phyloP scores from a whole-genome alignment of 2,113 vertebrate species.

The Pan paniscus region DNA sequence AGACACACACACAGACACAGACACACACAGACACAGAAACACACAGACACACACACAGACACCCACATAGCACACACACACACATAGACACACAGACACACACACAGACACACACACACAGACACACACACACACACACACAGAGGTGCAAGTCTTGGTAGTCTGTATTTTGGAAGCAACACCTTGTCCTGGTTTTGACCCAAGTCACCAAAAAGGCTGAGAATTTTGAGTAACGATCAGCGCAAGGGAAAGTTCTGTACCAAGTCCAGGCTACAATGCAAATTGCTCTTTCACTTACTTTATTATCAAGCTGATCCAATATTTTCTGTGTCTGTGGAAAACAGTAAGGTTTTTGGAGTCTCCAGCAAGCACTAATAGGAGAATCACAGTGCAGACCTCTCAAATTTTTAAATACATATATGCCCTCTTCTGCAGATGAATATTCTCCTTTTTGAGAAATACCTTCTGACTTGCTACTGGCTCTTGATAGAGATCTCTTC shows the following conservation, averaged over 20 bases:
- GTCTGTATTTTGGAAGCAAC: neutral
- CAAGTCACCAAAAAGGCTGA: neutral
- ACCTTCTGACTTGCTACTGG: too few species aligned
- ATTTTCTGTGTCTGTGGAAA: neutral
- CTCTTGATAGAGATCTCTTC: too few species aligned
- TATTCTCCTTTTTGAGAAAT: too few species aligned
- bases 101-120: too few species aligned
- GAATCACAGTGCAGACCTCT: neutral
- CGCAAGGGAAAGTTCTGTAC: neutral
- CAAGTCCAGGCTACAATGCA: neutral
- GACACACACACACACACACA: too few species aligned
- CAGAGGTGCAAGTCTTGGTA: neutral
- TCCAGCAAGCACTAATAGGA: neutral
- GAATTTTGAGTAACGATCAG: neutral
- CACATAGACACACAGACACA: neutral
- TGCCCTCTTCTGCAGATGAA: neutral
- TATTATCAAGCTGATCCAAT: too few species aligned
- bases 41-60: too few species aligned
- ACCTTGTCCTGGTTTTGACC: neutral
- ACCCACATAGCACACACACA: too few species aligned
- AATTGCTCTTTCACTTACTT: neutral
- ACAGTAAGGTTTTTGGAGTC: neutral
- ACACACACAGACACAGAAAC: too few species aligned
- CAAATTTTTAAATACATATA: neutral
- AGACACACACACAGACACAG: too few species aligned